Conservation (phyloP, 2,113 vertebrate genomes). For the Proteles cristata region DNA sequence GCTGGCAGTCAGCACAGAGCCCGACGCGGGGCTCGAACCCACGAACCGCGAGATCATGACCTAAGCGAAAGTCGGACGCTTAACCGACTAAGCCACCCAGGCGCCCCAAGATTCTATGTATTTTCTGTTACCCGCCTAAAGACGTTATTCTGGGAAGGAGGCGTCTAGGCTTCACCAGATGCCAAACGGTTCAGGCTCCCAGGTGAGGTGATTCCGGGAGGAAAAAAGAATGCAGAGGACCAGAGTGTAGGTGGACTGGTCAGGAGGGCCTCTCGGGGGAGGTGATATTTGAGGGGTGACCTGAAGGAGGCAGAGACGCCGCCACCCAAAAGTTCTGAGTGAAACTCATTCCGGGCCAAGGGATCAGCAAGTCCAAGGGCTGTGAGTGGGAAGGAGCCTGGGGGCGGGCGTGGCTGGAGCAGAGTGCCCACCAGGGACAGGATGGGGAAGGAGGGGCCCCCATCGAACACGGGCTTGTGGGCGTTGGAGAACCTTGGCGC, state of each 20-base stretch:
- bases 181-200: neutral
- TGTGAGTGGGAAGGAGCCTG: neutral
- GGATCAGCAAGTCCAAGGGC: neutral
- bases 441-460: neutral
- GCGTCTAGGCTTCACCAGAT: neutral
- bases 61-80: too few relatives aligned
- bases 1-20: too few relatives aligned
- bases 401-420: too few relatives aligned
- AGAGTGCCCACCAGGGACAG: neutral
- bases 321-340: neutral
- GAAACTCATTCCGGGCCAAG: neutral
- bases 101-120: neutral
- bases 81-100: too few relatives aligned
- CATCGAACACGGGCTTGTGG: rapidly evolving
- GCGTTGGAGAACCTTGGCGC: neutral
- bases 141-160: neutral
- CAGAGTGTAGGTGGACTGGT: rapidly evolving
- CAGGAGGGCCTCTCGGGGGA: neutral
- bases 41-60: too few relatives aligned
- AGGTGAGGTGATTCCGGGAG: neutral
- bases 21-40: too few relatives aligned
- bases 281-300: neutral
- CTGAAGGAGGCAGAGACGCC: neutral
- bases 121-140: neutral
- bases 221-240: neutral